Evolutionary conservation across 2,797 vertebrate species (phyloP).

Genomic region (Champsocephalus esox): DNA sequence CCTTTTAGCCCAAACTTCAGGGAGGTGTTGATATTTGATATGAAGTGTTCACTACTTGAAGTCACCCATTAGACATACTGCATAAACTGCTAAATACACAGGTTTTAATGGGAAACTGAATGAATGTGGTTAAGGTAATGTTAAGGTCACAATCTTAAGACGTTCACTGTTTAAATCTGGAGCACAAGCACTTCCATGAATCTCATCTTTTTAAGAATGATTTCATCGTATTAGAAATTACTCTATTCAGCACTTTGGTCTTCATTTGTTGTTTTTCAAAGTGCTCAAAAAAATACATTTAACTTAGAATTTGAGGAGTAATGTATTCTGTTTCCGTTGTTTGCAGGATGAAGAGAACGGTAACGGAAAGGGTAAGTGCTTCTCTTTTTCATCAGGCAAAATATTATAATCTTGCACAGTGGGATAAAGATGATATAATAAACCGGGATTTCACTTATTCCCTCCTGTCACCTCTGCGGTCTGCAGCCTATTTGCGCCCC

Average conservation of each 20-base stretch:
- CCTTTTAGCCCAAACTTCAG: background rate
- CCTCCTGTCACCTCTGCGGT: conserved; percentile 13
- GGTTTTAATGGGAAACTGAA: background rate
- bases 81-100: background rate
- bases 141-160: background rate
- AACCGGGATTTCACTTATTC: conserved; percentile 22
- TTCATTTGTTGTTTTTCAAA: background rate
- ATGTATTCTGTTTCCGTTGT: conserved; percentile 52
- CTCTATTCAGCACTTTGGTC: background rate
- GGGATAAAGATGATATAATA: conserved; percentile 52
- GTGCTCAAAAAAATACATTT: background rate
- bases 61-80: background rate
- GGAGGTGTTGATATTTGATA: background rate
- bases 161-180: background rate
- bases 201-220: background rate
- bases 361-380: conserved; percentile 82
- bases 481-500: conserved; percentile 63
- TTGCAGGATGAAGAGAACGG: conserved; percentile 86
- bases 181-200: background rate
- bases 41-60: background rate
- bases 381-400: conserved; percentile 21
- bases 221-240: background rate
- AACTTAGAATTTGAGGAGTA: conserved; percentile 8
- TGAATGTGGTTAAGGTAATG: no score
- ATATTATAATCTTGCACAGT: conserved; percentile 13